Conservation (phyloP, 2,888 invertebrate genomes). For the Tigriopus californicus region DNA sequence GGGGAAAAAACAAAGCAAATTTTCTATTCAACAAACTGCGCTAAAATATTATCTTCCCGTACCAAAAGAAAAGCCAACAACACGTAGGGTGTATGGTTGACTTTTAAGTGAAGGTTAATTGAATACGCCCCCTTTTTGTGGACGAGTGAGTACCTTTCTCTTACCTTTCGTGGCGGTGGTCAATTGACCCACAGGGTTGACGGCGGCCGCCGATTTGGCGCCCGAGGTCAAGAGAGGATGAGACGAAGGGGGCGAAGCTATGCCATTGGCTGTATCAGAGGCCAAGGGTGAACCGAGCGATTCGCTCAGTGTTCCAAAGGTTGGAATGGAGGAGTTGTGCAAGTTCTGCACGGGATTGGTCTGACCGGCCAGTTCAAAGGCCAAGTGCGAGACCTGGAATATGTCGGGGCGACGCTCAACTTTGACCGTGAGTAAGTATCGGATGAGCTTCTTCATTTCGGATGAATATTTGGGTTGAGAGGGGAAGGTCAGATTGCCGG, state of each 20-base stretch:
- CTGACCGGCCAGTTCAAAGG: conserved; percentile 47
- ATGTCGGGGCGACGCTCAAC: conserved; percentile 65
- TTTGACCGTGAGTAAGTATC: conserved; percentile 68
- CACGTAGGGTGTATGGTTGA: too few relatives aligned
- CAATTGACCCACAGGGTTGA: conserved; percentile 17
- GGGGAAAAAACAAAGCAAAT: too few relatives aligned
- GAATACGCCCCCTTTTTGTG: too few relatives aligned
- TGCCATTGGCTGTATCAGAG: not conserved
- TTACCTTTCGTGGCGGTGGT: too few relatives aligned
- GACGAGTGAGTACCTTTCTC: too few relatives aligned
- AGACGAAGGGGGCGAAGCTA: not conserved
- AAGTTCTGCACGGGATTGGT: conserved; percentile 62
- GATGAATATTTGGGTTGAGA: conserved; percentile 53
- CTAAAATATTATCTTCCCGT: too few relatives aligned
- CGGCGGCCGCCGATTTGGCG: conserved; percentile 26
- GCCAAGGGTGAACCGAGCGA: too few relatives aligned
- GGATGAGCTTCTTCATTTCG: conserved; percentile 49
- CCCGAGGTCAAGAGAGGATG: not conserved
- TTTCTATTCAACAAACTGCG: too few relatives aligned
- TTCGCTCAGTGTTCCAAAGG: too few relatives aligned
- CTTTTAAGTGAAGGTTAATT: too few relatives aligned
- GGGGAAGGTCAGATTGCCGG: conserved; percentile 66
- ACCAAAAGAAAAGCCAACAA: too few relatives aligned
- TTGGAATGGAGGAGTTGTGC: conserved; percentile 27
- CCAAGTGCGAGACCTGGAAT: conserved; percentile 31